Base-by-base conservation (phyloP, 2,888 invertebrate species). In the Spodoptera littoralis region DNA sequence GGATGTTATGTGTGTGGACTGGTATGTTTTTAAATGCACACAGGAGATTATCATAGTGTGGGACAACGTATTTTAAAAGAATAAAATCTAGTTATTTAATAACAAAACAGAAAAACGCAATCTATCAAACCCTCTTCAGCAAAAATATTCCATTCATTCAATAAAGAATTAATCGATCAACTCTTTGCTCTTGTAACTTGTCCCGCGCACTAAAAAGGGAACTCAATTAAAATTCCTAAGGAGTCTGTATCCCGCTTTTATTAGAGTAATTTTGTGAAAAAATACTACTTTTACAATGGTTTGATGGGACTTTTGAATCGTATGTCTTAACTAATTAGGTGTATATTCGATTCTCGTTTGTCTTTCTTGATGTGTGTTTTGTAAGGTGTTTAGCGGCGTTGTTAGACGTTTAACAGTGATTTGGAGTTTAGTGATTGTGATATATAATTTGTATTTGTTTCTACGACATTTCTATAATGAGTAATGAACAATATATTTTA, bases 201-300 rank as follows among this genome's bases (percentile, higher is more conserved):
- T 5, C 47, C 82, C 80, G 58, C 47, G 44, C 68, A 44, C 67
- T 57, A 76, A 80, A 83, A 46, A 85, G 77, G 80, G 80, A 86
- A 88, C 89, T 90, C 90, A 91, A 92, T 92, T 92, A 92, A 91
- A 89, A 92, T 92, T 90, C 92, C 84, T 77, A 77, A 82, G 81
- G 73, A 84, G 85, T 81, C 77, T 77, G 80, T 74, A 83, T 84
- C 82, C 84, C 80, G 81, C 81, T 88, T 89, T 90, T 88, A 88
- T 86, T 84, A 77, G 80, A 65, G 87, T 83, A 84, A 88, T 89
- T 88, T 86, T 81, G 82, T 86, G 83, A 86, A 88, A 86, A 73
- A 88, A 85, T 84, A 86, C 84, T 84, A 83, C 81, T 83, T 61
- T 53, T 48, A 67, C 52, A 54, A 57, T 46, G 50, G 45, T 46